Conservation (phyloP, 2,888 invertebrate species). For the Lasioglossum zephyrum region DNA sequence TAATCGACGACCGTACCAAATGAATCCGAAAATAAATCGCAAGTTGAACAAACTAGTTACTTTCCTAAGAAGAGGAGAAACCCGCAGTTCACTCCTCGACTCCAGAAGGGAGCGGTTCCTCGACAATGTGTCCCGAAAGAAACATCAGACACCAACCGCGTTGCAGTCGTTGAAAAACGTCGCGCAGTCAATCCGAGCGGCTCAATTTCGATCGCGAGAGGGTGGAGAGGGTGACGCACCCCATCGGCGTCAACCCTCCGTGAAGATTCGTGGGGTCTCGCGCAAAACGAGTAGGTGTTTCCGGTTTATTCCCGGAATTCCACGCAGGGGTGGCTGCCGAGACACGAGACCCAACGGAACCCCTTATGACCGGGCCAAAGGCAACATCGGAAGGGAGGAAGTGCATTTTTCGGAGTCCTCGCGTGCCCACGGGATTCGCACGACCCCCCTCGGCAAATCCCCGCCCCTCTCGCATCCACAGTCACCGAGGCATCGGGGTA, state of each 20-base stretch:
- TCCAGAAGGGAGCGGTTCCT: not conserved
- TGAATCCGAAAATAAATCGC: not conserved
- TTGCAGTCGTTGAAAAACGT: constrained; percentile 40
- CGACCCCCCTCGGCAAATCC: constrained; percentile 14
- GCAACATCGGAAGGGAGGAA: constrained; percentile 62
- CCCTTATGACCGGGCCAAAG: constrained; percentile 59
- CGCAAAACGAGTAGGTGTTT: constrained; percentile 67
- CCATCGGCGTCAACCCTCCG: constrained; percentile 34
- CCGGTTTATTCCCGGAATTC: constrained; percentile 79
- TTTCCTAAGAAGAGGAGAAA: not conserved
- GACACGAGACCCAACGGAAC: constrained; percentile 26
- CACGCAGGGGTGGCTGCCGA: constrained; percentile 50
- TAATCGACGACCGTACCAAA: not conserved
- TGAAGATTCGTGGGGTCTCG: constrained; percentile 54
- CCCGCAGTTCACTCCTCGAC: not conserved
- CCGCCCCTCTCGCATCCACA: constrained; percentile 18
- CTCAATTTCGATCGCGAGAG: constrained; percentile 49
- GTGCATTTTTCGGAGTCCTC: constrained; percentile 80
- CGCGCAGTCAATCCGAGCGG: constrained; percentile 50
- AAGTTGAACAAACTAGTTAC: not conserved
- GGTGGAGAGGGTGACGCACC: constrained; percentile 4
- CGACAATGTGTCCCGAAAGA: not conserved
- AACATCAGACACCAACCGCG: constrained; percentile 15
- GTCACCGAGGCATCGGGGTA: constrained; percentile 48
- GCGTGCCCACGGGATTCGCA: constrained; percentile 73